These are phyloP conservation scores for Lycaena phlaeas DNA, from an alignment of 2,888 invertebrate genomes.

Conservation along the genomic window DNA sequence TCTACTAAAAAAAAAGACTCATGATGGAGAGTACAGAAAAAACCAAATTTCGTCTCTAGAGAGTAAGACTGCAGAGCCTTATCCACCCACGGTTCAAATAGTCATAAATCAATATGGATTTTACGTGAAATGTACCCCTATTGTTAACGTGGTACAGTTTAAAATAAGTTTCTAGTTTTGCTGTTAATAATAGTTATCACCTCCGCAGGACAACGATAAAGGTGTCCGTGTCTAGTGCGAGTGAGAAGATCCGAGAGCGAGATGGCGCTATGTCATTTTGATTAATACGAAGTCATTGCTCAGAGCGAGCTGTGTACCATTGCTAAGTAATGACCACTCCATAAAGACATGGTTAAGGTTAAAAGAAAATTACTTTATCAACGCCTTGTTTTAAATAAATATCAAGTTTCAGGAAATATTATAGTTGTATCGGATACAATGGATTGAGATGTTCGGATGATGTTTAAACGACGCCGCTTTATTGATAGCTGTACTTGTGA, in stretches of 20 bases:
- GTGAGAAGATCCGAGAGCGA: conserved; percentile 47
- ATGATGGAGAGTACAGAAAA: conserved; percentile 65
- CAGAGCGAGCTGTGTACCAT: conserved; percentile 71
- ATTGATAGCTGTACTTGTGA: conserved; percentile 68
- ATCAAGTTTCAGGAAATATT: conserved; percentile 73
- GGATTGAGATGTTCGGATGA: conserved; percentile 67
- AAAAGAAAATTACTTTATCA: conserved; percentile 74
- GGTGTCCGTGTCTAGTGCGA: conserved; percentile 59
- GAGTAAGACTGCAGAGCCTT: conserved; percentile 68
- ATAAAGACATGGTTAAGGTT: conserved; percentile 74
- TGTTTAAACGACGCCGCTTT: conserved; percentile 58
- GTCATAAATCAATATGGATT: conserved; percentile 22
- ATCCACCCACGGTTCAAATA: conserved; percentile 28
- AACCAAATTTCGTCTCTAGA: conserved; percentile 68
- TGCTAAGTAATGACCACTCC: conserved; percentile 73
- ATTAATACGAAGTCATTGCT: conserved; percentile 71
- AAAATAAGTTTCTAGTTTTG: conserved; percentile 11
- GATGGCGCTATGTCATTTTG: conserved; percentile 69
- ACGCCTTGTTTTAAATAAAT: conserved; percentile 74
- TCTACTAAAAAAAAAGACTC: conserved; percentile 62
- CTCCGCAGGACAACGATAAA: conserved; percentile 46
- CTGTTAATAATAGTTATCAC: conserved; percentile 25
- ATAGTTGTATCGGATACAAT: conserved; percentile 70
- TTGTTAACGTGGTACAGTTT: conserved; percentile 13
- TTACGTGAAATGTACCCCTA: conserved; percentile 17